Conservation (phyloP, 2,113 vertebrate genomes). For the Heterotilapia buettikoferi region DNA sequence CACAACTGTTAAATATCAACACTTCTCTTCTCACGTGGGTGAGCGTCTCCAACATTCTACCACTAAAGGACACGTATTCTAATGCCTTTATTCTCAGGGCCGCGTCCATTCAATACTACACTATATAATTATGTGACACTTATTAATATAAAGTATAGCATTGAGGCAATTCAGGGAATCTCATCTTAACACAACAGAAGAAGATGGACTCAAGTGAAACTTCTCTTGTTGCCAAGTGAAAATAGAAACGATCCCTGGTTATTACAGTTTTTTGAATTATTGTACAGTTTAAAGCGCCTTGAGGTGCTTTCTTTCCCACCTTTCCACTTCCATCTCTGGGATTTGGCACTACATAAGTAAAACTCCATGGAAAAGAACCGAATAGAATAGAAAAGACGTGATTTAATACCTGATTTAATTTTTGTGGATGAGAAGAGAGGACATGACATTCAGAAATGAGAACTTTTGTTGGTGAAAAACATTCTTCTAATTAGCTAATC, state of each 20-base stretch:
- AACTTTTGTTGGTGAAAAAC: not conserved
- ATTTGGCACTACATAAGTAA: not conserved
- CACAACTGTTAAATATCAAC: not conserved
- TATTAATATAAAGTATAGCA: not conserved
- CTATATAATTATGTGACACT: not conserved
- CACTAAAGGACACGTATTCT: not conserved
- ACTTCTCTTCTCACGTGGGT: not conserved
- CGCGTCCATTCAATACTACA: not conserved
- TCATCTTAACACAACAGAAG: not conserved
- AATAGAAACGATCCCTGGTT: not conserved
- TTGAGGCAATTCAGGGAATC: not conserved
- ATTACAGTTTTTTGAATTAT: not conserved
- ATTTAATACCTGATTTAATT: not conserved
- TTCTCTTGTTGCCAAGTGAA: not conserved
- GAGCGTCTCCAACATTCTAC: not conserved
- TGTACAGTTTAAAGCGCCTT: rapidly evolving
- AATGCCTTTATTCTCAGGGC: not conserved
- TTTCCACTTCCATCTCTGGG: rapidly evolving
- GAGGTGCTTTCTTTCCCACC: not conserved
- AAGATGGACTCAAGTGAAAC: not conserved
- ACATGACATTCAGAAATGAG: not conserved
- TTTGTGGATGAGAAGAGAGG: not conserved
- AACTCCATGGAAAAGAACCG: not conserved
- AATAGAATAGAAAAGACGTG: not conserved
- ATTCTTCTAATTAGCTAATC: not conserved